A percentile compares a stretch with the other conserved stretches of the same genome.
phyloP scores from a whole-genome alignment of 2,113 vertebrate genomes.

The Coryphaenoides rupestris region DNA sequence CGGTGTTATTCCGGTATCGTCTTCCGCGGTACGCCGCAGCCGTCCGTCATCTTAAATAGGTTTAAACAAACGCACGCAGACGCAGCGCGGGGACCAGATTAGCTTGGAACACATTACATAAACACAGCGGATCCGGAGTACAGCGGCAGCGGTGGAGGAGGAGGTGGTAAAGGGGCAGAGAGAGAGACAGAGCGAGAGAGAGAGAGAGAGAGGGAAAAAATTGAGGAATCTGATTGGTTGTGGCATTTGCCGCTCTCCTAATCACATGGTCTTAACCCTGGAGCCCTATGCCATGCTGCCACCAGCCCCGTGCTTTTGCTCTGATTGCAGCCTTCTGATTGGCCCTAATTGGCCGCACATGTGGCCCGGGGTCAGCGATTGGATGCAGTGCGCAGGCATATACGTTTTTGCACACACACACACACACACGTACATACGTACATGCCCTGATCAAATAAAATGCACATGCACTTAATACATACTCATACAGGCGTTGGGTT shows the following conservation, averaged over 20 bases:
- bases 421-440: no score
- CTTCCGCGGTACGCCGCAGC: conserved; percentile 38
- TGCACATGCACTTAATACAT: no score
- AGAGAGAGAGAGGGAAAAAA: conserved; percentile 5
- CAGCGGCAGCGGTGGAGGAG: conserved; percentile 9
- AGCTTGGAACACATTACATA: conserved; percentile 36
- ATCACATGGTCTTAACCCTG: conserved; percentile 50
- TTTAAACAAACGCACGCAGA: conserved; percentile 20
- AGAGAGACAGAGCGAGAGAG: background rate
- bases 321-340: conserved; percentile 72
- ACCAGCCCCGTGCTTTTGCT: conserved; percentile 38
- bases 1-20: conserved; percentile 5
- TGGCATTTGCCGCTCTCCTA: conserved; percentile 48
- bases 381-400: conserved; percentile 31
- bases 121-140: conserved; percentile 23
- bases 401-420: no score
- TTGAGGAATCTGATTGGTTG: conserved; percentile 28
- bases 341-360: conserved; percentile 72
- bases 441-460: no score
- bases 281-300: conserved; percentile 14
- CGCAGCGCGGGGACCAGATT: conserved; percentile 2
- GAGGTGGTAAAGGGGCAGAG: no score
- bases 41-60: conserved; percentile 30
- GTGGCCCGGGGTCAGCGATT: conserved; percentile 46
- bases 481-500: no score